phyloP scores from a whole-genome alignment of 2,797 vertebrate genomes.

The Eutrigla gurnardus region DNA sequence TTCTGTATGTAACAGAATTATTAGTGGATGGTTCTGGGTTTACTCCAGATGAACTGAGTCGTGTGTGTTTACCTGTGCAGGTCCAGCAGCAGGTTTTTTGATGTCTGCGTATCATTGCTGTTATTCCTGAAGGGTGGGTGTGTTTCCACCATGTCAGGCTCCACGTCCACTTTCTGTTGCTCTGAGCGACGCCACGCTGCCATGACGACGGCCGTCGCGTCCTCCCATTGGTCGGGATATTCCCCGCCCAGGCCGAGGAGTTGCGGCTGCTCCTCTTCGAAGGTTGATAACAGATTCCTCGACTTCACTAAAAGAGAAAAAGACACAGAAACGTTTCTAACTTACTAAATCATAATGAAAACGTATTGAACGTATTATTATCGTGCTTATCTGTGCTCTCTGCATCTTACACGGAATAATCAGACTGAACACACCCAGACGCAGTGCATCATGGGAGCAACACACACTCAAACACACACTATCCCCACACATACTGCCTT shows the following conservation, averaged over 20 bases:
- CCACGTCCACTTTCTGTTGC: conserved; percentile 73
- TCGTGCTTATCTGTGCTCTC: neutral
- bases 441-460: neutral
- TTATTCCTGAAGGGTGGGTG: conserved; percentile 76
- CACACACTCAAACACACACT: conserved; percentile 7
- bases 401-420: neutral
- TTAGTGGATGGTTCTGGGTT: neutral
- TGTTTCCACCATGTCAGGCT: conserved; percentile 78
- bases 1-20: too few species aligned
- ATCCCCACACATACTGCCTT: conserved; percentile 1
- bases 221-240: conserved; percentile 84
- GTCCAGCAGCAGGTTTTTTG: conserved; percentile 89
- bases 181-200: conserved; percentile 82
- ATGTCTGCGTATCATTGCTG: conserved; percentile 85
- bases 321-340: neutral
- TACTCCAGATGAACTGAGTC: neutral
- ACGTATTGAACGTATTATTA: too few species aligned
- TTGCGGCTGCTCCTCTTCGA: conserved; percentile 89
- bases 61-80: conserved; percentile 86
- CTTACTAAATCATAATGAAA: too few species aligned
- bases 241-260: conserved; percentile 87
- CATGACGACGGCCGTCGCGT: conserved; percentile 84
- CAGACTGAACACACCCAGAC: conserved; percentile 10
- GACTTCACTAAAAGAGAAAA: conserved; percentile 89
- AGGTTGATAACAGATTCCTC: conserved; percentile 89